Conservation (phyloP, 2,797 vertebrate genomes). For the Cynopterus sphinx region DNA sequence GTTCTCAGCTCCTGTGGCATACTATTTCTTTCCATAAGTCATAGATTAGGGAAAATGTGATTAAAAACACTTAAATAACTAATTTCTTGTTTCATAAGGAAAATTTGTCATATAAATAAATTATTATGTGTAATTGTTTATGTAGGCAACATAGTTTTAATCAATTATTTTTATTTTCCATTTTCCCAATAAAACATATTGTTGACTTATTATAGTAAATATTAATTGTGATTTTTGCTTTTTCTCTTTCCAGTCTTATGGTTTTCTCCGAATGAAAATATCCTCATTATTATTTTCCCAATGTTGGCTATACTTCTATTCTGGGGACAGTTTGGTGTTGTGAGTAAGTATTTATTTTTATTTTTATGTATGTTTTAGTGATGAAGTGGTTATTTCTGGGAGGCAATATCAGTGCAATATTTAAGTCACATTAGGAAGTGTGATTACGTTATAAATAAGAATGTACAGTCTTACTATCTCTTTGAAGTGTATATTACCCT, state of each 20-base stretch:
- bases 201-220: constrained; percentile 15
- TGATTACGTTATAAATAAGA: constrained; percentile 29
- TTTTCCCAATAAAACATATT: not conserved
- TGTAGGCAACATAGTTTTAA: not conserved
- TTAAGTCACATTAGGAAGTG: not conserved
- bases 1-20: not conserved
- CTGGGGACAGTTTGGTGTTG: constrained; percentile 79
- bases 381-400: constrained; percentile 3
- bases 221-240: constrained; percentile 70
- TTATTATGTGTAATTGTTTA: not conserved
- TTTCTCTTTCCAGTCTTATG: constrained; percentile 79
- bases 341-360: constrained; percentile 83
- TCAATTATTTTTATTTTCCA: constrained; percentile 14
- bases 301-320: constrained; percentile 80
- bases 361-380: constrained; percentile 43
- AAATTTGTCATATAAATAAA: not conserved
- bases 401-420: not conserved
- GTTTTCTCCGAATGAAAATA: constrained; percentile 82
- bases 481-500: not conserved
- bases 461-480: not conserved
- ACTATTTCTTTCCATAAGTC: not conserved
- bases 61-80: not conserved
- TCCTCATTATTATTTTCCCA: constrained; percentile 79
- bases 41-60: not conserved
- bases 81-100: not conserved